phyloP scores from a whole-genome alignment of 2,888 invertebrate species.

The Metalampra italica region DNA sequence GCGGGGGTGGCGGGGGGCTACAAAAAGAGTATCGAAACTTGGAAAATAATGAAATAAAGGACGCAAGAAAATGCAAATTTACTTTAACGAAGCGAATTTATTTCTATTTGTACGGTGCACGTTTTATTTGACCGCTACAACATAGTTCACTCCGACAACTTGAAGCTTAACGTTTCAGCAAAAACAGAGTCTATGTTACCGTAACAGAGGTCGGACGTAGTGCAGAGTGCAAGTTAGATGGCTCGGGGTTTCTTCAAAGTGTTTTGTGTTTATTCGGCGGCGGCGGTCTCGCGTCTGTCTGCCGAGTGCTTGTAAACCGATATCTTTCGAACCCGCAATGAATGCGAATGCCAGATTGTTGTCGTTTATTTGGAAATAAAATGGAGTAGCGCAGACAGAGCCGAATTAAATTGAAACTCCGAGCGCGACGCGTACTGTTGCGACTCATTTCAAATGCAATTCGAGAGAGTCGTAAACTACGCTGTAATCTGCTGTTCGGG shows the following conservation, averaged over 20 bases:
- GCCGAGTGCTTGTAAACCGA: slow-evolving; percentile 39
- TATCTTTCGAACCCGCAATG: slow-evolving; percentile 27
- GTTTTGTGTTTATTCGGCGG: slow-evolving; percentile 36
- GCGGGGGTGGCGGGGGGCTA: slow-evolving; percentile 23
- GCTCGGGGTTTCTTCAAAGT: neutral
- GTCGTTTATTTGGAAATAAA: neutral
- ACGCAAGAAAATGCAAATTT: slow-evolving; percentile 67
- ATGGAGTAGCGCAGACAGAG: neutral
- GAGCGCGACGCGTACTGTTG: neutral
- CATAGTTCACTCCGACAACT: slow-evolving; percentile 9
- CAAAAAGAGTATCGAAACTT: slow-evolving; percentile 33
- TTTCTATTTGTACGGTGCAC: slow-evolving; percentile 40
- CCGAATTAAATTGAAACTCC: neutral
- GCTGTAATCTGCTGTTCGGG: too few species aligned
- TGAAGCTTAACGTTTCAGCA: neutral
- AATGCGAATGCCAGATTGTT: slow-evolving; percentile 12
- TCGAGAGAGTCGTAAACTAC: neutral
- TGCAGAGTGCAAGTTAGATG: neutral
- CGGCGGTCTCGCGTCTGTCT: slow-evolving; percentile 20
- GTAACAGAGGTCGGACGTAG: neutral
- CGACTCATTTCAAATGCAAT: neutral
- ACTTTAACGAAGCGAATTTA: slow-evolving; percentile 63
- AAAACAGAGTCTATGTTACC: neutral
- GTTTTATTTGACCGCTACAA: slow-evolving; percentile 29
- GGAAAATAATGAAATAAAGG: slow-evolving; percentile 51